Base-by-base conservation (phyloP, 2,797 vertebrate species). In the Paedocypris micromegethes region DNA sequence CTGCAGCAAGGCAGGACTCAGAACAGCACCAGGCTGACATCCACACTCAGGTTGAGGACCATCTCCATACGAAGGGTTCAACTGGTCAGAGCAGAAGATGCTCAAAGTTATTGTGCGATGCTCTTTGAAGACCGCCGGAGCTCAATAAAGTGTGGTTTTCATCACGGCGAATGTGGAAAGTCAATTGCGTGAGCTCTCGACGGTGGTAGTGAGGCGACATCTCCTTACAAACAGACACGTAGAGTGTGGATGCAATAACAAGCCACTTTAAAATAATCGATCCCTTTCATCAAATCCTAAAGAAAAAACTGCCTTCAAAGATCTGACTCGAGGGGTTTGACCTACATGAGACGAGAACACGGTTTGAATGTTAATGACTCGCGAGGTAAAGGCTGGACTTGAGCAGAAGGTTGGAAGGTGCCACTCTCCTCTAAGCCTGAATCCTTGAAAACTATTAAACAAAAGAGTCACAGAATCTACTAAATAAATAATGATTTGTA, bases 1-100 rank as follows among this genome's bases (percentile, higher is more conserved):
- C 60, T 62, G 53, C 44, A 43, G 83, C 83, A 86, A 72, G 67
- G 76, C 71, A 49, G 47, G 44, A 52, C 77, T 82, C 66, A 6
- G 41, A 61, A 78, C 81, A 82, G 80, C 78, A 82, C 79, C 81
- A 79, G 81, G 82, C 80, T 83, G 82, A 86, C 81, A 85, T 87
- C 87, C 84, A 85, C 79, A 81, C 83, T 83, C 83, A 88, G 85
- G 80, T 80, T 82, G 84, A 83, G 84, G 78, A 81, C 79, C 83
- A 6, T 45, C 40, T 57, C 48, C 53, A 40, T 40, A 23, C 44
- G 48, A 42, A 6, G 37, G 58, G 64, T 23, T 23, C 23, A 23
- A 23, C 23, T 23, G 23, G 23, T 58, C 37, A 46, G 42, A 59
- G 49, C 70, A 80, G 23, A 23, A 23, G 23, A 23, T 23, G 23